Evolutionary conservation across 2,888 invertebrate genomes (phyloP).

Genomic region (Chironomus tentans): DNA sequence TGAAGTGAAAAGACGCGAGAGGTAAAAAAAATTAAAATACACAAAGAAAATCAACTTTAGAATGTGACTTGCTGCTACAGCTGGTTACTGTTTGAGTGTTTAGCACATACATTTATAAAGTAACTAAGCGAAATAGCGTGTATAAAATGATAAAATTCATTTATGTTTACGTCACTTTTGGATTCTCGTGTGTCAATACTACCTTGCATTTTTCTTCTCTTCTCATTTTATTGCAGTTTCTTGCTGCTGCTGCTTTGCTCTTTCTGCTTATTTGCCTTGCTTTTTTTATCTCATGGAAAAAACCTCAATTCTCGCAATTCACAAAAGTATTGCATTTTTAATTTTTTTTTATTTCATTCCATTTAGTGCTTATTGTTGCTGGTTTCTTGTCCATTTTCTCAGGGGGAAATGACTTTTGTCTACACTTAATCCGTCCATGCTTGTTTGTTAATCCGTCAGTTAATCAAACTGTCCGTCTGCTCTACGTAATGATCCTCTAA

Average conservation of each 20-base stretch:
- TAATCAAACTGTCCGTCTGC: no score
- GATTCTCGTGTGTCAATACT: neutral
- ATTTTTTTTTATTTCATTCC: neutral
- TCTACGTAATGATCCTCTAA: no score
- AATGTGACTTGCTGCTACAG: neutral
- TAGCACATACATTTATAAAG: neutral
- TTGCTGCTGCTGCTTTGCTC: neutral
- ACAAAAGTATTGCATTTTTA: neutral
- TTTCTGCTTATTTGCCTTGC: no score
- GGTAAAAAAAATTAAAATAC: neutral
- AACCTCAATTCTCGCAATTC: neutral
- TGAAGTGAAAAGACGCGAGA: neutral
- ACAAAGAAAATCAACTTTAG: neutral
- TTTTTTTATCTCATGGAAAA: neutral
- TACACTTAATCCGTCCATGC: no score
- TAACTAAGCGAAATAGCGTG: neutral
- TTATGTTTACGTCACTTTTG: neutral
- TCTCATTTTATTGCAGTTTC: neutral
- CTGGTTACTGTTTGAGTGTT: neutral
- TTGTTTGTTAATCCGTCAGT: no score
- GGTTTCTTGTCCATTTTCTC: no score
- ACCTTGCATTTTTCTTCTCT: neutral
- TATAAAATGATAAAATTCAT: neutral
- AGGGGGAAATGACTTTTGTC: no score
- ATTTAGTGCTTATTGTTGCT: neutral